Percentiles rank a stretch among this genome's conserved stretches.
These are phyloP conservation scores for Folsomia manolachei DNA, from an alignment of 2,888 invertebrate species.

Conservation along the genomic window DNA sequence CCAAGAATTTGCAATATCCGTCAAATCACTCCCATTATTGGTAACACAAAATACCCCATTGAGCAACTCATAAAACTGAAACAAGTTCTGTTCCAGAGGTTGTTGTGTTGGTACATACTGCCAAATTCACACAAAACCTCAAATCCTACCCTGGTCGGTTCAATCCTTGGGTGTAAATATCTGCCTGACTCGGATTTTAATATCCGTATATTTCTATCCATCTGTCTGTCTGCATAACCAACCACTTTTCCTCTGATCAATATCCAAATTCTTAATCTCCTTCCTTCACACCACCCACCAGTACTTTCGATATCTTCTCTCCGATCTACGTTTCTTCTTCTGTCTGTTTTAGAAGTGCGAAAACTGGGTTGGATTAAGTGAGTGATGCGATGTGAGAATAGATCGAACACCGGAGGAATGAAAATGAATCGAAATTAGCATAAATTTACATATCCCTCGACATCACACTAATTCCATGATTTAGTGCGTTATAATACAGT, in stretches of 20 bases:
- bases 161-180: neutral
- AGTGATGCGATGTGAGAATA: neutral
- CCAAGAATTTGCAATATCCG: conserved; percentile 13
- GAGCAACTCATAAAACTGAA: neutral
- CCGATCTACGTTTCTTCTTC: neutral
- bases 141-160: neutral
- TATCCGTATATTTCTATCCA: neutral
- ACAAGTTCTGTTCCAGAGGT: too few species aligned
- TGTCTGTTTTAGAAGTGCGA: neutral
- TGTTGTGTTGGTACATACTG: neutral
- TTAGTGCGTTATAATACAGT: neutral
- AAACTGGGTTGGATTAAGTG: neutral
- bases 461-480: conserved; percentile 1
- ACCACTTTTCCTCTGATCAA: too few species aligned
- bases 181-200: neutral
- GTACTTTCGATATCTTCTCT: neutral
- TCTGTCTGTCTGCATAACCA: neutral
- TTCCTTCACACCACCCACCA: neutral
- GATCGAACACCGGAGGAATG: neutral
- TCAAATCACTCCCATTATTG: neutral
- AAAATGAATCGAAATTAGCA: conserved; percentile 14
- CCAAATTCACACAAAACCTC: neutral
- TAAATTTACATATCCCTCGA: conserved; percentile 12
- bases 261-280: neutral
- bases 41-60: neutral